Conservation (phyloP, 2,888 invertebrate species). For the Andricus curvator region DNA sequence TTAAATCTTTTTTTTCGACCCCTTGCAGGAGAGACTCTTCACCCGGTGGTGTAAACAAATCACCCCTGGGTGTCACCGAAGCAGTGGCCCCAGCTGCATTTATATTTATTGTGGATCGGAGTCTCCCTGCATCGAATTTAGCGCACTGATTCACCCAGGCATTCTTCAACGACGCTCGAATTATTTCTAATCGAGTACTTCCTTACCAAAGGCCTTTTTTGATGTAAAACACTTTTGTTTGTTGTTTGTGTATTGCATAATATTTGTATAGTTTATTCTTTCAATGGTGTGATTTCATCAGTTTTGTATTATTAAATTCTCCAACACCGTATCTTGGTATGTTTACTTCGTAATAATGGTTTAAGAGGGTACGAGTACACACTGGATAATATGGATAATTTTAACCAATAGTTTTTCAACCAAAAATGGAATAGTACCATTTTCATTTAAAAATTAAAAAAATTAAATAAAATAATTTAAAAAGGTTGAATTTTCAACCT, state of each 20-base stretch:
- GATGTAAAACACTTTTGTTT: neutral
- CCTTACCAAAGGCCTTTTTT: neutral
- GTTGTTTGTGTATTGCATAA: neutral
- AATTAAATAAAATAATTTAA: no score
- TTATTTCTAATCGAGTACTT: slow-evolving; percentile 15
- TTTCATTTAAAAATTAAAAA: no score
- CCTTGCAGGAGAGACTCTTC: neutral
- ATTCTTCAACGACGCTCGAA: neutral
- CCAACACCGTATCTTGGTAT: no score
- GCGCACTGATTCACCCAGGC: neutral
- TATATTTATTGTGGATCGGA: slow-evolving; percentile 4
- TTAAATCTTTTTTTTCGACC: neutral
- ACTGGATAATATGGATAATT: no score
- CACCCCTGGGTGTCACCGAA: neutral
- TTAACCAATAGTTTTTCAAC: no score
- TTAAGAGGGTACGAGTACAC: no score
- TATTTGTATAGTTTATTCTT: neutral
- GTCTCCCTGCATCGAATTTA: slow-evolving; percentile 12
- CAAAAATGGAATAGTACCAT: no score
- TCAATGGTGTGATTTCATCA: no score
- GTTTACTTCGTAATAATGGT: no score
- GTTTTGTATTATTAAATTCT: no score
- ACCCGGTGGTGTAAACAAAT: neutral
- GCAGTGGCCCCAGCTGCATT: slow-evolving; percentile 1
- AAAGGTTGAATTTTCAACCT: no score